These are phyloP conservation scores for Melanotaenia duboulayi DNA, from an alignment of 2,113 vertebrate species.

Conservation along the genomic window DNA sequence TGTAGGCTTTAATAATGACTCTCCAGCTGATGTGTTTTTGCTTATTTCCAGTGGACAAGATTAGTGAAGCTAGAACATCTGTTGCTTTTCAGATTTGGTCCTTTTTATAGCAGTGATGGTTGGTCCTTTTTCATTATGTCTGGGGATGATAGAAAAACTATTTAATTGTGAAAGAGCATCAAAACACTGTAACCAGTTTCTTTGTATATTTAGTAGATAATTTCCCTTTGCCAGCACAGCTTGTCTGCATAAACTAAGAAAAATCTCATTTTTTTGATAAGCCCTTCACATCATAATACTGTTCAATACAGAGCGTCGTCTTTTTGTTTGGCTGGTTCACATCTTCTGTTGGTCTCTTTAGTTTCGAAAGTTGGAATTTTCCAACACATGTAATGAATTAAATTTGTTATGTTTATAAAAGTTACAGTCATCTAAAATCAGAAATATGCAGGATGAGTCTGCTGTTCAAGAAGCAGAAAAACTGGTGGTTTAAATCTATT, in stretches of 20 bases:
- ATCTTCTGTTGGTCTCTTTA: background rate
- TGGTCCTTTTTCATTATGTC: slow-evolving; percentile 36
- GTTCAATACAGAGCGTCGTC: background rate
- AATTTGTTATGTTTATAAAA: background rate
- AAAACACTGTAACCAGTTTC: slow-evolving; percentile 26
- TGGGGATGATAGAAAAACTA: slow-evolving; percentile 29
- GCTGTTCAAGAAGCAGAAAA: slow-evolving; percentile 12
- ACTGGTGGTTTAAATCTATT: slow-evolving; percentile 28
- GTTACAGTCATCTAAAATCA: background rate
- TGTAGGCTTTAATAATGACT: slow-evolving; percentile 49
- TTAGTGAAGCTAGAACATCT: slow-evolving; percentile 57
- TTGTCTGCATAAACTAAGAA: slow-evolving; percentile 15
- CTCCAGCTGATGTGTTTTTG: slow-evolving; percentile 49
- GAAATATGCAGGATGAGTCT: slow-evolving; percentile 22
- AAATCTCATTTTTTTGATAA: slow-evolving; percentile 45
- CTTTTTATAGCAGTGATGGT: slow-evolving; percentile 25
- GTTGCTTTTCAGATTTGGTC: slow-evolving; percentile 44
- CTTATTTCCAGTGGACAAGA: slow-evolving; percentile 53
- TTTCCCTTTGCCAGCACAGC: slow-evolving; percentile 31
- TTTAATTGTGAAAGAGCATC: slow-evolving; percentile 30
- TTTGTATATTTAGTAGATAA: slow-evolving; percentile 31
- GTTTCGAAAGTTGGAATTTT: background rate
- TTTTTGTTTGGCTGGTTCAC: slow-evolving; percentile 3
- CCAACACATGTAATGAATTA: background rate
- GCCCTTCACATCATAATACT: background rate